A percentile compares a stretch with the other conserved stretches of the same genome.
These are phyloP conservation scores for Yponomeuta cagnagella DNA, from an alignment of 2,888 invertebrate species.

Conservation along the genomic window DNA sequence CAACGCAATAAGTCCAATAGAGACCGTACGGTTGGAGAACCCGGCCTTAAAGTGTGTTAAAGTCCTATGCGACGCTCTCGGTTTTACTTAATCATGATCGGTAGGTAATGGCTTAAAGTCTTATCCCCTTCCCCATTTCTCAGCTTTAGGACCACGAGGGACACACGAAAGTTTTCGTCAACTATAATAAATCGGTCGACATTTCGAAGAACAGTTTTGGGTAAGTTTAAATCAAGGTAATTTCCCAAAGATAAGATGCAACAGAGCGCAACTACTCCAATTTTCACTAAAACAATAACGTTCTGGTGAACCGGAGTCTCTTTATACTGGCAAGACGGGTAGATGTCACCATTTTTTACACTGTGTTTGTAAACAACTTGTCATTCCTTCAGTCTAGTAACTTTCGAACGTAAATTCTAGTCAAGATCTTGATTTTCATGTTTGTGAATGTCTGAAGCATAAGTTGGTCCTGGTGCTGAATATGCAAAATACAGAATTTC, in stretches of 20 bases:
- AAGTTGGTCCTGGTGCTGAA: not conserved
- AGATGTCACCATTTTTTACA: not conserved
- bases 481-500: not conserved
- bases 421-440: not conserved
- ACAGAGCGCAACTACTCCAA: not conserved
- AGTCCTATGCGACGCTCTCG: too few species aligned
- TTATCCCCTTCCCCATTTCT: too few species aligned
- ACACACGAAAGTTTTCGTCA: not conserved
- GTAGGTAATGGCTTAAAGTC: too few species aligned
- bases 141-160: not conserved
- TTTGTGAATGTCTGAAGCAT: not conserved
- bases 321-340: not conserved
- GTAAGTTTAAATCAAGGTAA: not conserved
- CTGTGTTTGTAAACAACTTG: not conserved
- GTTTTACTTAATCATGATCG: too few species aligned
- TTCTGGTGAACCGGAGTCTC: not conserved
- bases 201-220: not conserved
- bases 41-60: too few species aligned
- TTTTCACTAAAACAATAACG: not conserved
- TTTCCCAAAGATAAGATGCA: not conserved
- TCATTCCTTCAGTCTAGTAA: constrained; percentile 2
- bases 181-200: not conserved
- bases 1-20: too few species aligned
- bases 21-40: too few species aligned
- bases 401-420: constrained; percentile 6